Conservation (phyloP, 1,140 invertebrate species). For the Drosophila parabipectinata region DNA sequence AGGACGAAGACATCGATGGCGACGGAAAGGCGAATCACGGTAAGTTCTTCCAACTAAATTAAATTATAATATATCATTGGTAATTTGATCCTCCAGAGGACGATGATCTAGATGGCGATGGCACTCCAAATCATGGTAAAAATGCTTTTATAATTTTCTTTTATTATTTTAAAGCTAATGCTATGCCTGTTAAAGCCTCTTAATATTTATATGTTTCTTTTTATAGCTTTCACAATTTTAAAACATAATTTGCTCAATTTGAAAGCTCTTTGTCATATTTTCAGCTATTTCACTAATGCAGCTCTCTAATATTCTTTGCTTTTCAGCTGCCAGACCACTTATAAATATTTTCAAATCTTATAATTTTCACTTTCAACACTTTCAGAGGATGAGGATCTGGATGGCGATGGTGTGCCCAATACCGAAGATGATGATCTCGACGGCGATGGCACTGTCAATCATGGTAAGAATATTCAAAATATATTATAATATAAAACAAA, state of each 20-base stretch:
- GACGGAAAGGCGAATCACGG: slow-evolving; percentile 72
- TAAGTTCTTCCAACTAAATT: background rate
- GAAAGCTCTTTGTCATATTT: slow-evolving; percentile 8
- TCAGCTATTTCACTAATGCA: background rate
- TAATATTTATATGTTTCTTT: background rate
- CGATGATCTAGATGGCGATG: slow-evolving; percentile 79
- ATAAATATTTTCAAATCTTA: background rate
- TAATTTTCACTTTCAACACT: slow-evolving; percentile 9
- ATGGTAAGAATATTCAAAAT: slow-evolving; percentile 48
- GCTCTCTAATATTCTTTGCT: background rate
- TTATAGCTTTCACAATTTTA: background rate
- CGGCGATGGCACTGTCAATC: slow-evolving; percentile 72
- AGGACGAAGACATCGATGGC: slow-evolving; percentile 77
- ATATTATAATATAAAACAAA: background rate
- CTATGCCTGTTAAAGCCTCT: background rate
- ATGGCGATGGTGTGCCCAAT: slow-evolving; percentile 76
- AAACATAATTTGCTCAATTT: background rate
- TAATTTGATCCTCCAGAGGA: slow-evolving; percentile 46
- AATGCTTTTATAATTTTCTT: background rate
- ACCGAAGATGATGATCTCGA: slow-evolving; percentile 77
- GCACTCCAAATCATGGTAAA: slow-evolving; percentile 62
- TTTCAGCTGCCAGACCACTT: background rate
- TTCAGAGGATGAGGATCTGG: slow-evolving; percentile 70
- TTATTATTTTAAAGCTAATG: background rate
- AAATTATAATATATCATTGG: background rate